Conservation (phyloP, 2,797 vertebrate genomes). For the Gambusia yucatana region DNA sequence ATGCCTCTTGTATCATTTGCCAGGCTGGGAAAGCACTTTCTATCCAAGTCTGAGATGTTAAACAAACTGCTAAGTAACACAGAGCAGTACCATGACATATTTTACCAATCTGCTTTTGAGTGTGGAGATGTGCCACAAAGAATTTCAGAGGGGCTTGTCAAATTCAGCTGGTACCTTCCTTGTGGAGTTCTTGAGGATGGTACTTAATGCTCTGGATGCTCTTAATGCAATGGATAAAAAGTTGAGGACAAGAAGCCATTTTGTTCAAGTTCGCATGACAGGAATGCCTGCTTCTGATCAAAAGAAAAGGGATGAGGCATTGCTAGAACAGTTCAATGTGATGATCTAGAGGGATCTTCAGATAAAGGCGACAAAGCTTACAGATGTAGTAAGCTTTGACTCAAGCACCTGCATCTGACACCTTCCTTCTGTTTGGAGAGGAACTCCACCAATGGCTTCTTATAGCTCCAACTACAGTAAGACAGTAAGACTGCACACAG, state of each 20-base stretch:
- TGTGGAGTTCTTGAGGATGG: slow-evolving; percentile 66
- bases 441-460: slow-evolving; percentile 76
- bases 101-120: slow-evolving; percentile 70
- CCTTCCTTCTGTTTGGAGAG: slow-evolving; percentile 75
- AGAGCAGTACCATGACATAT: slow-evolving; percentile 70
- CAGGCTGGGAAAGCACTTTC: slow-evolving; percentile 42
- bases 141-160: slow-evolving; percentile 70
- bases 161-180: slow-evolving; percentile 80
- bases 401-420: slow-evolving; percentile 68
- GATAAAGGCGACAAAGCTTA: slow-evolving; percentile 56
- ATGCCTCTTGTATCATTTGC: slow-evolving; percentile 61
- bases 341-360: slow-evolving; percentile 42
- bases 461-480: slow-evolving; percentile 73
- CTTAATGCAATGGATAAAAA: slow-evolving; percentile 18
- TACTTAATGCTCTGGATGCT: slow-evolving; percentile 63
- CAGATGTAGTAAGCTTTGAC: slow-evolving; percentile 69
- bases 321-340: slow-evolving; percentile 42
- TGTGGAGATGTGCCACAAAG: slow-evolving; percentile 60
- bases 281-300: slow-evolving; percentile 46
- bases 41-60: slow-evolving; percentile 79
- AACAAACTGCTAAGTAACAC: slow-evolving; percentile 75
- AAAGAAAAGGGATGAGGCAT: slow-evolving; percentile 34
- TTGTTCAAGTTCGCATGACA: slow-evolving; percentile 65
- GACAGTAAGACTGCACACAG: slow-evolving; percentile 64
- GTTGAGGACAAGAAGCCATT: slow-evolving; percentile 60